A percentile compares a stretch with the other conserved stretches of the same genome.
phyloP scores from a whole-genome alignment of 2,113 vertebrate species.

The Craseonycteris thonglongyai region DNA sequence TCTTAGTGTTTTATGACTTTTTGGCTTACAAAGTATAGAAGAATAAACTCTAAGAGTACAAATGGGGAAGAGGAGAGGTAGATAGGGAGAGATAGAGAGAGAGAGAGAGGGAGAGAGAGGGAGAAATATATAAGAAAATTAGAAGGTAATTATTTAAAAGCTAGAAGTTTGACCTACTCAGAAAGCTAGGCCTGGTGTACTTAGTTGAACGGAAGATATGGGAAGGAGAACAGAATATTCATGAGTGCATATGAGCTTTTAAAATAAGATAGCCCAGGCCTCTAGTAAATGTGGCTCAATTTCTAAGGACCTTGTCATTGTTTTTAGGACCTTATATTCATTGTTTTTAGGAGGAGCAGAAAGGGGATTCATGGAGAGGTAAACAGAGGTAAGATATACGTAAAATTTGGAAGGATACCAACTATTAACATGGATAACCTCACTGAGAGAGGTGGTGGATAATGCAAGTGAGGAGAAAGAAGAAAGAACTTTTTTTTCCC shows the following conservation, averaged over 20 bases:
- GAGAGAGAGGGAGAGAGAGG: not conserved
- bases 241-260: not conserved
- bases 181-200: not conserved
- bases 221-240: not conserved
- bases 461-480: not conserved
- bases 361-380: not conserved
- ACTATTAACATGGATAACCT: not conserved
- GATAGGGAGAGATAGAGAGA: not conserved
- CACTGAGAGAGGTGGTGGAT: not conserved
- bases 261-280: not conserved
- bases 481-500: no score
- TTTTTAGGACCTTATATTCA: not conserved
- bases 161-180: not conserved
- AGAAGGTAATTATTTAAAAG: not conserved
- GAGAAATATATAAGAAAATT: not conserved
- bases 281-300: not conserved
- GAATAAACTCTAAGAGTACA: not conserved
- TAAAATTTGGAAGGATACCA: not conserved
- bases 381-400: not conserved
- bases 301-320: not conserved
- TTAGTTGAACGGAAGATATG: not conserved
- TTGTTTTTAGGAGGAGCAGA: not conserved
- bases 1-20: not conserved
- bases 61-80: not conserved
- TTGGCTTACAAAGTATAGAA: not conserved